Evolutionary conservation across 2,888 invertebrate species (phyloP).

Genomic region (Acronicta aceris): DNA sequence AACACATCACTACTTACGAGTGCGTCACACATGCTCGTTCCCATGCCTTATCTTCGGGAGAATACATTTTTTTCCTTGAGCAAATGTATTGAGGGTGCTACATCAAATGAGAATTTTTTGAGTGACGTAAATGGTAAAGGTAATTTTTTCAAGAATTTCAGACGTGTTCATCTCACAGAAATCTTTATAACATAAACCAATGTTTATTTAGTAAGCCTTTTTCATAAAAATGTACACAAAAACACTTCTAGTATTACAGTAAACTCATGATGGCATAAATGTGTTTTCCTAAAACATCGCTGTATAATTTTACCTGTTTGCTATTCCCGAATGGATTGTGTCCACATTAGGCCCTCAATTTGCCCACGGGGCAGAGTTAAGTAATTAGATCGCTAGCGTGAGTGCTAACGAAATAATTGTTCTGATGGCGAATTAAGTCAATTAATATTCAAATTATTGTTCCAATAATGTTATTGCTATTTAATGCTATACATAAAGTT

Average conservation of each 20-base stretch:
- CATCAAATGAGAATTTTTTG: slow-evolving; percentile 8
- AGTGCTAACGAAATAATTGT: slow-evolving; percentile 45
- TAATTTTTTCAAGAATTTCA: not conserved
- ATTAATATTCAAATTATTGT: slow-evolving; percentile 18
- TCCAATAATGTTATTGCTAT: not conserved
- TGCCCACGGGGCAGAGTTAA: slow-evolving; percentile 23
- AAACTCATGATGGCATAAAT: not conserved
- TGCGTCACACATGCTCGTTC: slow-evolving; percentile 34
- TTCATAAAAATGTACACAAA: too few species aligned
- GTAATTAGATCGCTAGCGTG: slow-evolving; percentile 48
- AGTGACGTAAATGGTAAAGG: not conserved
- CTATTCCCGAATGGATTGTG: slow-evolving; percentile 26
- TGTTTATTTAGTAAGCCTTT: too few species aligned
- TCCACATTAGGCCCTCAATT: slow-evolving; percentile 40
- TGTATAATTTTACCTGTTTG: slow-evolving; percentile 16
- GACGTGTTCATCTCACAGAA: not conserved
- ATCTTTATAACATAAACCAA: too few species aligned
- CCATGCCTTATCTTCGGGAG: slow-evolving; percentile 24
- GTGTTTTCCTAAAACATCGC: not conserved
- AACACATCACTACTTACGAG: slow-evolving; percentile 15
- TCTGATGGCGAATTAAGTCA: slow-evolving; percentile 31
- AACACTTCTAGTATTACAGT: too few species aligned
- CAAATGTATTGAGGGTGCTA: slow-evolving; percentile 15
- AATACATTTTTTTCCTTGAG: slow-evolving; percentile 13
- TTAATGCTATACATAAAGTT: too few species aligned